A percentile compares a stretch with the other conserved stretches of the same genome.
phyloP scores from a whole-genome alignment of 2,888 invertebrate species.

The Drosophila mayaguana region DNA sequence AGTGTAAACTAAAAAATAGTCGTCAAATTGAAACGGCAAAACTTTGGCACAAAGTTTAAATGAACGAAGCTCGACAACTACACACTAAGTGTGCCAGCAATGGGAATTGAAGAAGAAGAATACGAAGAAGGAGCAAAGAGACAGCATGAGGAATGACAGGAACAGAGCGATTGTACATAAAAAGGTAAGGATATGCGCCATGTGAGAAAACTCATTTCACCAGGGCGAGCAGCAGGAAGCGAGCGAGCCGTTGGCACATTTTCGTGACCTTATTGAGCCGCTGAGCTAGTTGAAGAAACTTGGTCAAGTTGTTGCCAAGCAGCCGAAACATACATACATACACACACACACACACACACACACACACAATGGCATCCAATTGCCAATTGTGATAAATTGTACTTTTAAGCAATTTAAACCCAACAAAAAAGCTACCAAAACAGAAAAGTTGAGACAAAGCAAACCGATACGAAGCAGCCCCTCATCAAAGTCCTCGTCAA shows the following conservation, averaged over 20 bases:
- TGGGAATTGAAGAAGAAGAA: not conserved
- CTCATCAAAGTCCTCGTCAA: constrained; percentile 64
- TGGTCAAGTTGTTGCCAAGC: constrained; percentile 59
- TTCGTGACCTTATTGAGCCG: constrained; percentile 8
- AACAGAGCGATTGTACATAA: constrained; percentile 41
- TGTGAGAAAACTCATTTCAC: constrained; percentile 60
- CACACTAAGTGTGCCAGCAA: constrained; percentile 19
- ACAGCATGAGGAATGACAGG: constrained; percentile 11
- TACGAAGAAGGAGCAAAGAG: not conserved
- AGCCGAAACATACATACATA: constrained; percentile 4
- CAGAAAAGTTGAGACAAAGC: constrained; percentile 32
- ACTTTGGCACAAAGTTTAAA: constrained; percentile 50
- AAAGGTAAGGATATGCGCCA: constrained; percentile 27
- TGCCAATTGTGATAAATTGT: constrained; percentile 81
- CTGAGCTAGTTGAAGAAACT: constrained; percentile 41
- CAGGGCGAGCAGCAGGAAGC: constrained; percentile 22
- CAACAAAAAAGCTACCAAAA: constrained; percentile 24
- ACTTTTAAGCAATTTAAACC: constrained; percentile 75
- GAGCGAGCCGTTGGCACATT: constrained; percentile 7
- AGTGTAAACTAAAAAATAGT: constrained; percentile 15
- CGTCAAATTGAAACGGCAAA: constrained; percentile 20
- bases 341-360: constrained; percentile 11
- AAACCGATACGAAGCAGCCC: constrained; percentile 43
- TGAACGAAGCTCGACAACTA: constrained; percentile 55
- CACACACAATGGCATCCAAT: constrained; percentile 60